phyloP scores from a whole-genome alignment of 2,888 invertebrate species.

The Hyles lineata region DNA sequence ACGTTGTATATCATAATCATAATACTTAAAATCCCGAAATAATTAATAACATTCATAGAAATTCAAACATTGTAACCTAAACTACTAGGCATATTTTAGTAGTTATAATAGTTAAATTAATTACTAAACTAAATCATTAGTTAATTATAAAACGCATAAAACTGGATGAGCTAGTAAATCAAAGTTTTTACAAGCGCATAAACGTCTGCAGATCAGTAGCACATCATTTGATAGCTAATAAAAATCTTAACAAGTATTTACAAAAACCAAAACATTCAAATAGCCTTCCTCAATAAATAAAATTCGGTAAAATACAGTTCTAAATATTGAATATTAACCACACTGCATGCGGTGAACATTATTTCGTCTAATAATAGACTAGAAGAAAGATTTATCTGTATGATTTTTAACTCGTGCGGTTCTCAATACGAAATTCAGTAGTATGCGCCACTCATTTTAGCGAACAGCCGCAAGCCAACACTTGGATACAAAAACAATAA shows the following conservation, averaged over 20 bases:
- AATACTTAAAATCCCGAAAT: background rate
- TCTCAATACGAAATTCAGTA: constrained; percentile 44
- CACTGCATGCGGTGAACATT: constrained; percentile 18
- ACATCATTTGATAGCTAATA: too few relatives aligned
- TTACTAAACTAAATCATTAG: too few relatives aligned
- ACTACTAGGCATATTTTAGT: background rate
- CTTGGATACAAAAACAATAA: constrained; percentile 6
- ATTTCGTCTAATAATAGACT: constrained; percentile 50
- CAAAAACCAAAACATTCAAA: too few relatives aligned
- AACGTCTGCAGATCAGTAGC: too few relatives aligned
- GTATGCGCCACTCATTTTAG: constrained; percentile 39
- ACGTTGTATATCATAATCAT: background rate
- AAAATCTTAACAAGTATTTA: too few relatives aligned
- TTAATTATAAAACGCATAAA: too few relatives aligned
- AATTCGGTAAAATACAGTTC: background rate
- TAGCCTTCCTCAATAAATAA: too few relatives aligned
- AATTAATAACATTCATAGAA: too few relatives aligned
- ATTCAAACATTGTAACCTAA: too few relatives aligned
- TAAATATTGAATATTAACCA: constrained; percentile 14
- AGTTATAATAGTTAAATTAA: background rate
- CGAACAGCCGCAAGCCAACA: constrained; percentile 33
- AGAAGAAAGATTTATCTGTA: constrained; percentile 52
- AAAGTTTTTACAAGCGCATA: too few relatives aligned
- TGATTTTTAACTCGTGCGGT: constrained; percentile 52
- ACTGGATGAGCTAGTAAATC: too few relatives aligned